phyloP scores from a whole-genome alignment of 2,888 invertebrate genomes.

The Desoria tigrina region DNA sequence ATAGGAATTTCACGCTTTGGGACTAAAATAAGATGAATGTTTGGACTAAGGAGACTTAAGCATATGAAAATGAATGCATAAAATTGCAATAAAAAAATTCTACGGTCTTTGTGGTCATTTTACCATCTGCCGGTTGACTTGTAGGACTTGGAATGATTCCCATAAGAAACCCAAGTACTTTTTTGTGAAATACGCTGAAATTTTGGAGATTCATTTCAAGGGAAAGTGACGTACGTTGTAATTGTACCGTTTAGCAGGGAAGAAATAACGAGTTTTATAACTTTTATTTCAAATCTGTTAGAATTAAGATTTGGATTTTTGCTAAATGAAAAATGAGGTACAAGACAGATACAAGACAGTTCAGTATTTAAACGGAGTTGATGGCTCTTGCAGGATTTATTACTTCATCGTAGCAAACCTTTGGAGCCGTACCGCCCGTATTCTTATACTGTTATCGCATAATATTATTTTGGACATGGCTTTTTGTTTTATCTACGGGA shows the following conservation, averaged over 20 bases:
- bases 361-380: slow-evolving; percentile 15
- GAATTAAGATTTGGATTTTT: slow-evolving; percentile 2
- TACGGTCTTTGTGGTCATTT: too few relatives aligned
- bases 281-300: too few relatives aligned
- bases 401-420: slow-evolving; percentile 4
- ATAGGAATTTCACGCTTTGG: slow-evolving; percentile 30
- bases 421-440: not conserved
- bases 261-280: not conserved
- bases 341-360: slow-evolving; percentile 20
- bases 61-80: too few relatives aligned
- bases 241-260: not conserved
- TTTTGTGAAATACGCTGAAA: too few relatives aligned
- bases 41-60: not conserved
- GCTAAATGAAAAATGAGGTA: slow-evolving; percentile 15
- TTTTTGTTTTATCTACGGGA: not conserved
- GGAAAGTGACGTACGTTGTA: too few relatives aligned
- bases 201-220: too few relatives aligned
- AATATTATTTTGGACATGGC: not conserved
- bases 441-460: too few relatives aligned
- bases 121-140: too few relatives aligned
- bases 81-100: too few relatives aligned
- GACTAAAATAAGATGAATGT: slow-evolving; percentile 1
- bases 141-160: too few relatives aligned
- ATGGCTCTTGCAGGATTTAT: slow-evolving; percentile 15
- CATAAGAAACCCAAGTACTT: too few relatives aligned